Evolutionary conservation across 2,888 invertebrate species (phyloP).

Genomic region (Ectemnius continuus): DNA sequence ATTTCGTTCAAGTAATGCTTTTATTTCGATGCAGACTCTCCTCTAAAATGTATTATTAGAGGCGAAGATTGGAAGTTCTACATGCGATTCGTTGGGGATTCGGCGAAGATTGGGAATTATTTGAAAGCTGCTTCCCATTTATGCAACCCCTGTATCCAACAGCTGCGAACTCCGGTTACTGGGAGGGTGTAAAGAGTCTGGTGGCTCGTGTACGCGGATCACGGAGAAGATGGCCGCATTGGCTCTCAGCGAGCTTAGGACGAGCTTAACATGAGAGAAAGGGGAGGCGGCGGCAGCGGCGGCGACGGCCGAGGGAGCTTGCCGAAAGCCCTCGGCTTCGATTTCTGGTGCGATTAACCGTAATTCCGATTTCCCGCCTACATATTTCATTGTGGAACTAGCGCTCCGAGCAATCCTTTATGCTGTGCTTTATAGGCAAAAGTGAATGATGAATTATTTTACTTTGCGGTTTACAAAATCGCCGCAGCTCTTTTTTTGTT

Average conservation of each 20-base stretch:
- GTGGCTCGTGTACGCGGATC: conserved; percentile 1
- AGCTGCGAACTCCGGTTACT: not conserved
- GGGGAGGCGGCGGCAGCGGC: not conserved
- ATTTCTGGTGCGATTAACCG: conserved; percentile 4
- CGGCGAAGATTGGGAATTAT: too few relatives aligned
- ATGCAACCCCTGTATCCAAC: not conserved
- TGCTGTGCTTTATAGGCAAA: not conserved
- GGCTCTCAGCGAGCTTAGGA: not conserved
- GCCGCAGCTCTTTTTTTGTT: too few relatives aligned
- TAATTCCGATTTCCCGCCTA: conserved; percentile 1
- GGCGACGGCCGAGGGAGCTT: not conserved
- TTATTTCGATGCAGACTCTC: too few relatives aligned
- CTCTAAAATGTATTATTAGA: too few relatives aligned
- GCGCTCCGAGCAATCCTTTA: not conserved
- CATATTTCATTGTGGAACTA: not conserved
- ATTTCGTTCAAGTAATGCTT: too few relatives aligned
- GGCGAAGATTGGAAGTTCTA: too few relatives aligned
- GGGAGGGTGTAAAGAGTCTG: not conserved
- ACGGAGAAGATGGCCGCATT: conserved; percentile 4
- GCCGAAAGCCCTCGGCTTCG: not conserved
- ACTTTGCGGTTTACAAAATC: too few relatives aligned
- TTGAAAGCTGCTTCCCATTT: not conserved
- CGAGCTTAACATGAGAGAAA: not conserved
- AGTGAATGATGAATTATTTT: too few relatives aligned
- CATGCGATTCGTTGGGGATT: too few relatives aligned